Evolutionary conservation across 2,888 invertebrate genomes (phyloP).

Genomic region (Euplexia lucipara): DNA sequence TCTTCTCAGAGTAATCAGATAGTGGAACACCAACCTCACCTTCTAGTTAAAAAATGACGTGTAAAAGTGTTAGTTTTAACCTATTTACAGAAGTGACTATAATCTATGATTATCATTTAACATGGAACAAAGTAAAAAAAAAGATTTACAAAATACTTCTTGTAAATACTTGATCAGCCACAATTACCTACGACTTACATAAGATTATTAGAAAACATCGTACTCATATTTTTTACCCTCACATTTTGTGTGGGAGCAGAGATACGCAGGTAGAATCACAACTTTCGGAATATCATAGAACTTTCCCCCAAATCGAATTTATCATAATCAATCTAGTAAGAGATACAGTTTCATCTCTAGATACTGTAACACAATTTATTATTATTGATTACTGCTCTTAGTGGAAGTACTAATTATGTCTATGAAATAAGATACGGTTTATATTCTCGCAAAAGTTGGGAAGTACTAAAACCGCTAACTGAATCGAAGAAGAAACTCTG

Average conservation of each 20-base stretch:
- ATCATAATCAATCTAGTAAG: conserved; percentile 50
- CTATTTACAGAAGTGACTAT: no score
- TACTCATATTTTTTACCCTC: conserved; percentile 16
- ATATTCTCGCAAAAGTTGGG: conserved; percentile 38
- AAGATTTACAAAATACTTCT: not conserved
- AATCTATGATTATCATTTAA: no score
- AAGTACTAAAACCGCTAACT: conserved; percentile 25
- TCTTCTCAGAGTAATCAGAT: no score
- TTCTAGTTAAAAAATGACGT: no score
- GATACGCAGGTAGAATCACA: conserved; percentile 29
- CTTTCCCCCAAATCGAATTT: conserved; percentile 37
- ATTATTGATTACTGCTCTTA: conserved; percentile 42
- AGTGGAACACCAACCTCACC: no score
- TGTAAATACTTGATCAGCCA: conserved; percentile 15
- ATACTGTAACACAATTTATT: conserved; percentile 35
- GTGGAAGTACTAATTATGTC: conserved; percentile 22
- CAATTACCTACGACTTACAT: conserved; percentile 11
- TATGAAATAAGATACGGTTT: conserved; percentile 35
- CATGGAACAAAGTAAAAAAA: no score
- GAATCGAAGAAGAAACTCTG: conserved; percentile 30
- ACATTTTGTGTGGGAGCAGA: conserved; percentile 13
- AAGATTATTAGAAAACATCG: conserved; percentile 28
- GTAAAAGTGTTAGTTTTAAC: no score
- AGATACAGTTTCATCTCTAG: conserved; percentile 24
- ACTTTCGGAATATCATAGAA: conserved; percentile 39